phyloP scores from a whole-genome alignment of 2,888 invertebrate genomes.

The Sesia bembeciformis region DNA sequence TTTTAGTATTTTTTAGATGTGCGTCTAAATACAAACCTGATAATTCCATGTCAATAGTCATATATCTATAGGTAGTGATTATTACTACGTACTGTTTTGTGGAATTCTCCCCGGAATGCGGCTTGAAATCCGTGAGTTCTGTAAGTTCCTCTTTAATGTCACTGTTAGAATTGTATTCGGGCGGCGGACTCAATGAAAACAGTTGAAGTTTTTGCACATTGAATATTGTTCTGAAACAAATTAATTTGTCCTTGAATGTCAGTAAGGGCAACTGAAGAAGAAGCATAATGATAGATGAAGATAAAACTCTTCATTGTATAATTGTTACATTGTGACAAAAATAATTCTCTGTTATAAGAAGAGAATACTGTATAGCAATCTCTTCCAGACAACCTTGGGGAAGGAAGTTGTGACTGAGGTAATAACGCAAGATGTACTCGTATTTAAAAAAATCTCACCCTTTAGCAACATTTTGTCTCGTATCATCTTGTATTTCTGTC shows the following conservation, averaged over 20 bases:
- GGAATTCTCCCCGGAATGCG: neutral
- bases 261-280: neutral
- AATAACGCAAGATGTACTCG: too few relatives aligned
- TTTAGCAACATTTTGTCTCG: conserved; percentile 16
- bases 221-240: conserved; percentile 13
- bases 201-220: conserved; percentile 31
- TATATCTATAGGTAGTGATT: too few relatives aligned
- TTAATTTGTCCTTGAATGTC: neutral
- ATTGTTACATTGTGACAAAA: too few relatives aligned
- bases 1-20: too few relatives aligned
- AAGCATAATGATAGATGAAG: neutral
- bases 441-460: conserved; percentile 15
- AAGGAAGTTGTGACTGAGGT: too few relatives aligned
- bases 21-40: too few relatives aligned
- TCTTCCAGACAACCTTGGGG: too few relatives aligned
- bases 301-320: neutral
- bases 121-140: conserved; percentile 34
- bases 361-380: too few relatives aligned
- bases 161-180: conserved; percentile 15
- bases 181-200: conserved; percentile 22
- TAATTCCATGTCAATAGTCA: too few relatives aligned
- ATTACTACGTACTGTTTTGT: too few relatives aligned
- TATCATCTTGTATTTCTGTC: conserved; percentile 25
- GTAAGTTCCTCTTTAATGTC: conserved; percentile 27
- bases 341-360: too few relatives aligned